phyloP scores from a whole-genome alignment of 1,140 invertebrate species.

The Mercenaria mercenaria region DNA sequence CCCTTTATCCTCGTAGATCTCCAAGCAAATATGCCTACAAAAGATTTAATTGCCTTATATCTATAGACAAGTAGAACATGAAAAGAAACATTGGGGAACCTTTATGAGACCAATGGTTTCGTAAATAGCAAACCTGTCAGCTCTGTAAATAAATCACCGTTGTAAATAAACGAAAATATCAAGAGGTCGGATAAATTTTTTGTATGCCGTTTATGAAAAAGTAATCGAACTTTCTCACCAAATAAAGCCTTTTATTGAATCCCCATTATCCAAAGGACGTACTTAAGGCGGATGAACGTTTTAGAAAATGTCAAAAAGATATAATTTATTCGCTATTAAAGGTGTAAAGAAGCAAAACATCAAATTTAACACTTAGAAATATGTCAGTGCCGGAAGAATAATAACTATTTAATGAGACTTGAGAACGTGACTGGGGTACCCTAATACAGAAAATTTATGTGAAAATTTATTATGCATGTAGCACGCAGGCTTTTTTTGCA shows the following conservation, averaged over 20 bases:
- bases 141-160: conserved; percentile 2
- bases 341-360: not conserved
- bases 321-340: not conserved
- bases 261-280: not conserved
- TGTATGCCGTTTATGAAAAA: not conserved
- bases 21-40: conserved; percentile 10
- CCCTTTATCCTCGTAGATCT: not conserved
- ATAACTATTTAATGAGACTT: too few species aligned
- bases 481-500: too few species aligned
- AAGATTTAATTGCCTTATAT: conserved; percentile 19
- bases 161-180: not conserved
- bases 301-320: not conserved
- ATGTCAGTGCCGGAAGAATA: too few species aligned
- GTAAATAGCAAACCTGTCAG: not conserved
- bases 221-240: not conserved
- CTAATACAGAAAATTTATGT: too few species aligned
- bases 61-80: conserved; percentile 10
- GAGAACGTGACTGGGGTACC: too few species aligned
- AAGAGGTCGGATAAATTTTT: conserved; percentile 14
- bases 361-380: not conserved
- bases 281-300: not conserved
- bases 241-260: not conserved
- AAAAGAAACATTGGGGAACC: not conserved
- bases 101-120: not conserved
- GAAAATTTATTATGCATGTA: too few species aligned